Conservation (phyloP, 2,113 vertebrate species). For the Cyphomyrus discorhynchus region DNA sequence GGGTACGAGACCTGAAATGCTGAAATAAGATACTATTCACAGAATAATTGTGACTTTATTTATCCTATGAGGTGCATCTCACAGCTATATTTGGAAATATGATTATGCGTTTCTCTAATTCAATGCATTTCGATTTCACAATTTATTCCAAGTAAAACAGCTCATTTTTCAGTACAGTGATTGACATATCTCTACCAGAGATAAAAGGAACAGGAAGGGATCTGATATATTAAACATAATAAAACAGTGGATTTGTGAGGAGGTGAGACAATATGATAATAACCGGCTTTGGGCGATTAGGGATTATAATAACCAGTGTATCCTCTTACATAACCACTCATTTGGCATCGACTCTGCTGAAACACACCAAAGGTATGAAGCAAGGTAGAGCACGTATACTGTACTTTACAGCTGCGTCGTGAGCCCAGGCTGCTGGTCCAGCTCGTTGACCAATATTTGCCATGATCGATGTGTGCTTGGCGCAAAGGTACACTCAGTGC, state of each 20-base stretch:
- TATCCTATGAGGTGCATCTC: background rate
- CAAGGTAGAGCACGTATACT: too few species aligned
- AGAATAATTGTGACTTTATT: background rate
- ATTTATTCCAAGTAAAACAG: background rate
- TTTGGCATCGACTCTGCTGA: background rate
- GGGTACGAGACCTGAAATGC: background rate
- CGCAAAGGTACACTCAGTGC: background rate
- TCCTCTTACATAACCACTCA: slow-evolving; percentile 5
- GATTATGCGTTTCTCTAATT: background rate
- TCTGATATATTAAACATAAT: background rate
- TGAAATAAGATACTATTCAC: background rate
- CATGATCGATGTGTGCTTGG: background rate
- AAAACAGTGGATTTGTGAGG: background rate
- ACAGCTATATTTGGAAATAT: slow-evolving; percentile 1
- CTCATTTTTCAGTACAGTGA: background rate
- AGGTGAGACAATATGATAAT: slow-evolving; percentile 7
- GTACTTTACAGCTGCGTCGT: background rate
- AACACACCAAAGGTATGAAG: background rate
- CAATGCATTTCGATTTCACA: slow-evolving; percentile 10
- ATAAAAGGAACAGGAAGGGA: background rate
- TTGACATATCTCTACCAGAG: background rate
- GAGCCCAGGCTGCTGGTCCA: background rate
- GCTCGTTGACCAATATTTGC: background rate
- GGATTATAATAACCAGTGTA: background rate
- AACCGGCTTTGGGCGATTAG: background rate